Evolutionary conservation across 2,888 invertebrate genomes (phyloP).

Genomic region (Eurois occulta): DNA sequence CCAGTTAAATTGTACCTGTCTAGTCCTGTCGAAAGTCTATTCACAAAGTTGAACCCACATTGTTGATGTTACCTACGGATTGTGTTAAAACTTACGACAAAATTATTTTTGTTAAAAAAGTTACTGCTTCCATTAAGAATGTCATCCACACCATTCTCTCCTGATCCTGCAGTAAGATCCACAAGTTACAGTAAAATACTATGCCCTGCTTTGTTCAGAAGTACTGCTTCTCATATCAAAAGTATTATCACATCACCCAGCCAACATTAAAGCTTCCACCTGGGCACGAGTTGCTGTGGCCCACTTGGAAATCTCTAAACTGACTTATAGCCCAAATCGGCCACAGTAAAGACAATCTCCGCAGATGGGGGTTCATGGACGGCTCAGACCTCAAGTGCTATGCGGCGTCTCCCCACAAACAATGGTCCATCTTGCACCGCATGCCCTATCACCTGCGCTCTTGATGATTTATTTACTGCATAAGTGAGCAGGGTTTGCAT

Average conservation of each 20-base stretch:
- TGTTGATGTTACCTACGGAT: conserved; percentile 12
- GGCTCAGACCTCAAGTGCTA: too few species aligned
- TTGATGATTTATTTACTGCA: too few species aligned
- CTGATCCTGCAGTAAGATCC: not conserved
- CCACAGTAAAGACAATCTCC: too few species aligned
- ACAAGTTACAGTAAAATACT: not conserved
- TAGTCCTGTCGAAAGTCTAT: not conserved
- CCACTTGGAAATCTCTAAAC: too few species aligned
- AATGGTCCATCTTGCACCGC: too few species aligned
- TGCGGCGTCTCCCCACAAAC: too few species aligned
- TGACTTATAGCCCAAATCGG: too few species aligned
- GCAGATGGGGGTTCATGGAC: too few species aligned
- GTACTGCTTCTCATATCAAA: not conserved
- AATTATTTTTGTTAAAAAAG: not conserved
- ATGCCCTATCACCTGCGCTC: too few species aligned
- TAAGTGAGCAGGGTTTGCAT: too few species aligned
- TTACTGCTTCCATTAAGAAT: not conserved
- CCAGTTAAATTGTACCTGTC: not conserved
- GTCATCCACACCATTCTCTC: not conserved
- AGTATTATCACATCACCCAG: not conserved
- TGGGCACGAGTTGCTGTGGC: too few species aligned
- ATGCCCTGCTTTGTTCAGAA: not conserved
- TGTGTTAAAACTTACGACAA: not conserved
- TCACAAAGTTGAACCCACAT: not conserved
- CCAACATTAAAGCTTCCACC: too few species aligned